phyloP scores from a whole-genome alignment of 2,888 invertebrate genomes.

The Eudemis profundana region DNA sequence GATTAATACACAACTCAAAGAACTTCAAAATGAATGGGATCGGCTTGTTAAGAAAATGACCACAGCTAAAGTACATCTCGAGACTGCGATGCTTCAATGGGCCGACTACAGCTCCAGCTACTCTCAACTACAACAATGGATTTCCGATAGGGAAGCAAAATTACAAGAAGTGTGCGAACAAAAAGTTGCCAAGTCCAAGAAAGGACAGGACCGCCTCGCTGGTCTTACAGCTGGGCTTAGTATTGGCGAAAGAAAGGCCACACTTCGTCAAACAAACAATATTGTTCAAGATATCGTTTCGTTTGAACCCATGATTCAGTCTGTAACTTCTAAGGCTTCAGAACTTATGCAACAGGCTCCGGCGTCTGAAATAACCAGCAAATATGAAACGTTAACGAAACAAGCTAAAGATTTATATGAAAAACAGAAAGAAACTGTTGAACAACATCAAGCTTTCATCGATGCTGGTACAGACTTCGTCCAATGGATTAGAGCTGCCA shows the following conservation, averaged over 20 bases:
- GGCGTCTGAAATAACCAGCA: conserved; percentile 95
- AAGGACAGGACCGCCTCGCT: conserved; percentile 87
- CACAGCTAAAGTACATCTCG: conserved; percentile 95
- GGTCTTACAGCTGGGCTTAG: conserved; percentile 91
- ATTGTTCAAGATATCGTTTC: conserved; percentile 98
- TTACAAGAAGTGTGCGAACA: conserved; percentile 95
- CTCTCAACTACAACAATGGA: conserved; percentile 96
- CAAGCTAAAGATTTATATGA: conserved; percentile 96
- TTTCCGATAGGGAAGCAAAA: conserved; percentile 96
- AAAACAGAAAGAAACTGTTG: conserved; percentile 95
- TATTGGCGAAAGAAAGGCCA: conserved; percentile 94
- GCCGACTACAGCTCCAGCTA: conserved; percentile 98
- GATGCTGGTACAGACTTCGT: conserved; percentile 96
- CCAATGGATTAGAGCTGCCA: conserved; percentile 96
- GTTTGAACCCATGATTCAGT: conserved; percentile 98
- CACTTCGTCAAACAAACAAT: conserved; percentile 95
- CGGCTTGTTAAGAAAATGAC: conserved; percentile 95
- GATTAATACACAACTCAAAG: conserved; percentile 94
- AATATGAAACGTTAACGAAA: conserved; percentile 95
- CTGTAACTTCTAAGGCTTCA: conserved; percentile 96
- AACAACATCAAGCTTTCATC: conserved; percentile 95
- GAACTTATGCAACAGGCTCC: conserved; percentile 96
- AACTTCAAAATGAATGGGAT: conserved; percentile 97
- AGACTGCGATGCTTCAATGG: conserved; percentile 97
- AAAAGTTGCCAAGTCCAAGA: conserved; percentile 91